Conservation (phyloP, 2,888 invertebrate genomes). For the Ryuthela nishihirai region DNA sequence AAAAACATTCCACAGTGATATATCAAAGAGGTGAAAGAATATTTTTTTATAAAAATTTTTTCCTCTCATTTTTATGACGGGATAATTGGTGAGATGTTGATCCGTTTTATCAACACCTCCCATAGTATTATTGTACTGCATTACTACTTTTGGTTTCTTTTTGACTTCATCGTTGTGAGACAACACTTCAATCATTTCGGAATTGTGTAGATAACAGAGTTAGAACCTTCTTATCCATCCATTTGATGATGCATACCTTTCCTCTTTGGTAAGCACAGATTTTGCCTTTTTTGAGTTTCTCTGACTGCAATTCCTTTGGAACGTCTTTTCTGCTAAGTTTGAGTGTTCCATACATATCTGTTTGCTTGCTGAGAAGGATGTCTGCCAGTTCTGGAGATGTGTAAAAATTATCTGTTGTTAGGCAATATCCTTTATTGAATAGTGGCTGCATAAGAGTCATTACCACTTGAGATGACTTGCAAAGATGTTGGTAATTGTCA, state of each 20-base stretch:
- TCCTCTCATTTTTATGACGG: constrained; percentile 8
- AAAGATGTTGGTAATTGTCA: background rate
- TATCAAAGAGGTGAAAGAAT: constrained; percentile 10
- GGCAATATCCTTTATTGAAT: constrained; percentile 7
- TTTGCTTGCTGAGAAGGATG: constrained; percentile 6
- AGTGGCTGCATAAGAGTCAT: constrained; percentile 12
- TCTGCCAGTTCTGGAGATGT: constrained; percentile 3
- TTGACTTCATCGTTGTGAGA: background rate
- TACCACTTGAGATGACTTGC: background rate
- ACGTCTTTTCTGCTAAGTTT: constrained; percentile 17
- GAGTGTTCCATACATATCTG: constrained; percentile 35
- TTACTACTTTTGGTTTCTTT: background rate
- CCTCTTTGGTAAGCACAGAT: constrained; percentile 11
- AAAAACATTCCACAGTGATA: background rate
- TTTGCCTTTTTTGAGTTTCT: constrained; percentile 28
- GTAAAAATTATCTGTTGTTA: constrained; percentile 30
- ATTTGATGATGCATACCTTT: constrained; percentile 2
- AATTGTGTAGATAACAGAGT: background rate
- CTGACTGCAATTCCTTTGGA: background rate
- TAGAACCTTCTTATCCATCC: constrained; percentile 8
- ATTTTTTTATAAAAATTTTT: constrained; percentile 9
- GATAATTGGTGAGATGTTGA: background rate
- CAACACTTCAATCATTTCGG: background rate
- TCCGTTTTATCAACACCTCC: background rate
- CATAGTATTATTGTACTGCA: background rate